phyloP scores from a whole-genome alignment of 2,797 vertebrate species.

The Gobionotothen gibberifrons region DNA sequence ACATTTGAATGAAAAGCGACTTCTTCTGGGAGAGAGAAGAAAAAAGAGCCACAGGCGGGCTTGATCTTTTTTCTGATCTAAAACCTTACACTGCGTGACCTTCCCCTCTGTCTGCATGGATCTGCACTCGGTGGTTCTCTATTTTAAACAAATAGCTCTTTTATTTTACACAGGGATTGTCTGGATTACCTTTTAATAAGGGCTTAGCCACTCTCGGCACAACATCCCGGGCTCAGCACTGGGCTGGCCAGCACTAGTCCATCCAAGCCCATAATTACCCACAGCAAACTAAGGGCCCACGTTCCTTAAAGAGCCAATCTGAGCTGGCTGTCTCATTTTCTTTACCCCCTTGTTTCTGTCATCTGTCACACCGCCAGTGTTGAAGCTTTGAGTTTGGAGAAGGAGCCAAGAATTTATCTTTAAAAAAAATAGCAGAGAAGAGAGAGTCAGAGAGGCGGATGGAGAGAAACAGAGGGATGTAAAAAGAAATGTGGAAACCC shows the following conservation, averaged over 20 bases:
- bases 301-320: slow-evolving; percentile 69
- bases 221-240: slow-evolving; percentile 61
- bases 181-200: slow-evolving; percentile 85
- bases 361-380: slow-evolving; percentile 82
- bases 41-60: slow-evolving; percentile 75
- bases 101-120: slow-evolving; percentile 71
- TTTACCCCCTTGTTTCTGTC: slow-evolving; percentile 54
- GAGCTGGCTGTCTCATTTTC: slow-evolving; percentile 65
- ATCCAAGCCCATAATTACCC: slow-evolving; percentile 75
- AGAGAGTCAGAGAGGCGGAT: slow-evolving; percentile 45
- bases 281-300: slow-evolving; percentile 63
- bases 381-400: slow-evolving; percentile 79
- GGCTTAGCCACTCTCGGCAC: slow-evolving; percentile 75
- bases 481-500: slow-evolving; percentile 78
- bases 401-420: slow-evolving; percentile 90
- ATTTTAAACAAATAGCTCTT: slow-evolving; percentile 81
- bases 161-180: slow-evolving; percentile 81
- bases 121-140: slow-evolving; percentile 60
- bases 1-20: slow-evolving; percentile 83
- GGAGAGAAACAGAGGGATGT: slow-evolving; percentile 46
- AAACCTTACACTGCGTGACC: slow-evolving; percentile 78
- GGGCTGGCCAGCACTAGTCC: slow-evolving; percentile 42
- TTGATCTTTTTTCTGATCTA: slow-evolving; percentile 80
- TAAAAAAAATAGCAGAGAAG: slow-evolving; percentile 47
- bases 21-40: slow-evolving; percentile 73